Percentiles rank a stretch among this genome's conserved stretches.
Conservation (phyloP, 2,113 vertebrate genomes). For the Lepus americanus region DNA sequence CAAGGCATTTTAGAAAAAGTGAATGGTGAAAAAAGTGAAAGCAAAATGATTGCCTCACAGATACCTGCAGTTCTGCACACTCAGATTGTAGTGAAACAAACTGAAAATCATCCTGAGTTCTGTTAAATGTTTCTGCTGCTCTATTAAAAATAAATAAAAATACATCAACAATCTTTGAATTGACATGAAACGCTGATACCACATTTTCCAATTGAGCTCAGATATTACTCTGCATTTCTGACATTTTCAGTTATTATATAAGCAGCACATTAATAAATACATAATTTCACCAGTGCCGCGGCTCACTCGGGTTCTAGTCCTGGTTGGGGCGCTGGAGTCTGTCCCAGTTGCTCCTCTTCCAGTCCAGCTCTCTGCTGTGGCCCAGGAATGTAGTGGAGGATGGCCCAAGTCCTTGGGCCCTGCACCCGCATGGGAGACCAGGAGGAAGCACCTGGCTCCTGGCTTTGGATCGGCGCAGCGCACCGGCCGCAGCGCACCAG, state of each 20-base stretch:
- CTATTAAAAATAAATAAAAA: conserved; percentile 49
- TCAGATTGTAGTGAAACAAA: neutral
- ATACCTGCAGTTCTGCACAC: neutral
- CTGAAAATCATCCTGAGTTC: conserved; percentile 17
- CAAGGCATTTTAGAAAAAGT: neutral
- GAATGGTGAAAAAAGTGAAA: conserved; percentile 40
- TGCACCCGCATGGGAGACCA: too few relatives aligned
- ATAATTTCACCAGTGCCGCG: neutral
- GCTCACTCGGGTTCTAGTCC: too few relatives aligned
- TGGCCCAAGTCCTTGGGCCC: too few relatives aligned
- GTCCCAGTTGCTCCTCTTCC: too few relatives aligned
- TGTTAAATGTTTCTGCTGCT: conserved; percentile 46
- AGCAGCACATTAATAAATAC: conserved; percentile 32
- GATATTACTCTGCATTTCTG: neutral
- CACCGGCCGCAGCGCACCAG: too few relatives aligned
- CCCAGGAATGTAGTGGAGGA: too few relatives aligned
- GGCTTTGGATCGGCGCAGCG: too few relatives aligned
- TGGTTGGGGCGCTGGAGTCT: too few relatives aligned
- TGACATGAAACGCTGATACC: conserved; percentile 54
- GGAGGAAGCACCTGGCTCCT: too few relatives aligned
- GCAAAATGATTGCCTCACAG: conserved; percentile 18
- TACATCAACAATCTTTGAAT: conserved; percentile 8
- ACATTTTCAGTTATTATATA: conserved; percentile 41
- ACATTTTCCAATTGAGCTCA: conserved; percentile 42
- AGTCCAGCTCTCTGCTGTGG: too few relatives aligned